phyloP scores from a whole-genome alignment of 1,140 invertebrate species.

The Leptopilina boulardi region DNA sequence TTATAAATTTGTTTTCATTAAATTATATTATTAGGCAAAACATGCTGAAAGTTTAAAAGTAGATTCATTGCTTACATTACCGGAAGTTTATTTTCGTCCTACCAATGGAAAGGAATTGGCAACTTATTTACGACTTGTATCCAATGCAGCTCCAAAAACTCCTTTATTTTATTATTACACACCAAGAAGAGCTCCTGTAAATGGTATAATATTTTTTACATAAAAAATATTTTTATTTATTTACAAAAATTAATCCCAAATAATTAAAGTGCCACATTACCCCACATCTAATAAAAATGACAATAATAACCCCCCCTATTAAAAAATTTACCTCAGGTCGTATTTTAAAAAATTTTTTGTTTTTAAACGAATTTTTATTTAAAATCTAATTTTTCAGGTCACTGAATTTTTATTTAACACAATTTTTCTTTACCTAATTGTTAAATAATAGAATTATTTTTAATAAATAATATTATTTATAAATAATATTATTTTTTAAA shows the following conservation, averaged over 20 bases:
- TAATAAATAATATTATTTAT: too few relatives aligned
- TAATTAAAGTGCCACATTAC: background rate
- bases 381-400: too few relatives aligned
- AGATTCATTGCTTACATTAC: conserved; percentile 85
- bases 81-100: conserved; percentile 88
- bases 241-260: conserved; percentile 15
- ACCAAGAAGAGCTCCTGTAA: conserved; percentile 82
- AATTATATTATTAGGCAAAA: conserved; percentile 77
- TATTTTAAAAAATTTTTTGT: too few relatives aligned
- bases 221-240: conserved; percentile 33
- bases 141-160: conserved; percentile 83
- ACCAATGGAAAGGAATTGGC: conserved; percentile 79
- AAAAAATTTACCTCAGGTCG: too few relatives aligned
- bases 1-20: too few relatives aligned
- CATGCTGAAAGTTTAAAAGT: conserved; percentile 83
- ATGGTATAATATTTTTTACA: conserved; percentile 77
- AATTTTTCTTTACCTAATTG: too few relatives aligned
- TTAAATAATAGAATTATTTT: too few relatives aligned
- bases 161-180: conserved; percentile 91
- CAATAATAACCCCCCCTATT: too few relatives aligned
- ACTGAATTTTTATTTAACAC: too few relatives aligned
- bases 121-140: conserved; percentile 82
- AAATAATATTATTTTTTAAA: too few relatives aligned
- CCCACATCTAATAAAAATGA: too few relatives aligned
- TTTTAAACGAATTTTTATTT: too few relatives aligned